Base-by-base conservation (phyloP, 2,797 vertebrate genomes). In the Molossus alvarezi region DNA sequence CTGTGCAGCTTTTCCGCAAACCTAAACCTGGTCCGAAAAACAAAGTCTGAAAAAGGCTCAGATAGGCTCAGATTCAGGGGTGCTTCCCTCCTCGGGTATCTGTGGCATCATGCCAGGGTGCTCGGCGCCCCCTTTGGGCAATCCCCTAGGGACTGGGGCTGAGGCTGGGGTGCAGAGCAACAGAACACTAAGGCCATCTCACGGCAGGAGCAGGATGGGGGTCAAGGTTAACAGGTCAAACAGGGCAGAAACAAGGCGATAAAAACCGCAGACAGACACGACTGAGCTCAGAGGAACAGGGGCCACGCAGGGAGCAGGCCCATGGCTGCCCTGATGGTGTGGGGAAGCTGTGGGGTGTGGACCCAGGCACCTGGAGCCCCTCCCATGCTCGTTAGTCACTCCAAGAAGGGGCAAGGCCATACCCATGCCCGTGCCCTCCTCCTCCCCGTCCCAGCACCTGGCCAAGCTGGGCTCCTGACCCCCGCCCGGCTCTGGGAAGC, bases 231-330 rank as follows among this genome's bases (percentile, higher is more conserved):
- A 45, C 4, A 23, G 55, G 51, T 57, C 27, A 3, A 27, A 73
- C 8, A 11, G 11, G 65, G 15, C 14, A 73, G 48, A 85, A 89
- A 13, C 1, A 3, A 37, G 17, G 29, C 57, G 51, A 8, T 7
- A 18, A 20, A n/a, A 33, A 4, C 41, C 41, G 45, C n/a, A 58
- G 29, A 6, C 7, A 2, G 13, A 23, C 14, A 33, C 29, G 45
- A 18, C 5, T 1, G 57, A 45, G 29, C 58, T 33, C 79, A 5
- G 37, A 45, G 25, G 20, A 17, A 6, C 4, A 6, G 20, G 18
- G 62, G 41, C 1, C 2, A 1, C 0, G 1, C 2, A 0, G 37
- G 25, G 18, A 17, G 55, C 4, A 1, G 14, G 1, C 20, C 29
- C 27, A 8, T 6, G 41, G 41, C 41, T 5, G 41, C 41, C 5